Base-by-base conservation (phyloP, 2,113 vertebrate species). In the Amia ocellicauda region DNA sequence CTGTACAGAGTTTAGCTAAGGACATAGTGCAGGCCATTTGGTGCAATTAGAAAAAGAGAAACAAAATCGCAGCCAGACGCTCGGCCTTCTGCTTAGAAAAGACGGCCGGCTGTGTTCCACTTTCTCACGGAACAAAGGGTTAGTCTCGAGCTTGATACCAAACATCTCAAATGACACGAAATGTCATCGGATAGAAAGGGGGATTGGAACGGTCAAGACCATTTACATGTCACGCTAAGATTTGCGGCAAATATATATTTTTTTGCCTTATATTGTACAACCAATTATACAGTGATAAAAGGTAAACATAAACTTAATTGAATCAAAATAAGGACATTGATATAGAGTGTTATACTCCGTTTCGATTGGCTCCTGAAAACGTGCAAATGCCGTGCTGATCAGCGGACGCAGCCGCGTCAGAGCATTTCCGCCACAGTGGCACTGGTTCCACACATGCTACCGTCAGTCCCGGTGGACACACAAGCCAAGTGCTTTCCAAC, bases 301-400 rank as follows among this genome's bases (percentile, higher is more conserved):
- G 28, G 56, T 52, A 7, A 36, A 14, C 43, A 53, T 49, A 29
- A 60, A 52, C 65, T 26, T 19, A 63, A 17, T 40, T 49, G n/a
- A 42, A 54, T 66, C 49, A 13, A 68, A 69, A 19, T 63, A 50
- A 42, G 49, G 57, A 74, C 31, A 40, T 53, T 55, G n/a, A n/a
- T 36, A 62, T 60, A 17, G 42, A 63, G 63, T 52, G 47, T 57
- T 22, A 52, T 43, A 41, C 62, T 68, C 57, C 49, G 43, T 62
- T 56, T 66, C 61, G 54, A 60, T 51, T 61, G 61, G 70, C 72
- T 83, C 64, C 57, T 62, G 63, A 59, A 64, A 67, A 54, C 19
- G 57, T 82, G 78, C 75, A 75, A 78, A 78, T 78, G 71, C 59
- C 72, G 70, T 69, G 74, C 69, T 62, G 70, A 69, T 69, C 62